phyloP scores from a whole-genome alignment of 2,113 vertebrate species.

The Corvus moneduloides region DNA sequence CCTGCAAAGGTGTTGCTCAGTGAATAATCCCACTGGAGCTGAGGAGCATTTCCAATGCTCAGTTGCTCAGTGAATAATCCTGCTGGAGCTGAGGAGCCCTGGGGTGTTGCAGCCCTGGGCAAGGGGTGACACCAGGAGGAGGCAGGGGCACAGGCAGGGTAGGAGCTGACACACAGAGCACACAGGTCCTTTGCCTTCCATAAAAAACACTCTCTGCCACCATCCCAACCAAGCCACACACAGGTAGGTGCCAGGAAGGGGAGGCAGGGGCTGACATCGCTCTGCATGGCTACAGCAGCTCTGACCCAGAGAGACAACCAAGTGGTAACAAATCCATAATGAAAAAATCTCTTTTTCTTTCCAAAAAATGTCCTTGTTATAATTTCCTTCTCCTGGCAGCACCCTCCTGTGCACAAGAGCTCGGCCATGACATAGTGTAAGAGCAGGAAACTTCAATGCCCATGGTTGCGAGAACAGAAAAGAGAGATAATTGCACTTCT shows the following conservation, averaged over 20 bases:
- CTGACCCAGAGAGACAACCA: neutral
- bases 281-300: neutral
- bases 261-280: neutral
- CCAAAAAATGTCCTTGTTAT: neutral
- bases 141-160: neutral
- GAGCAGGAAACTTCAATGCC: neutral
- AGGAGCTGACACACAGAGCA: neutral
- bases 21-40: accelerated
- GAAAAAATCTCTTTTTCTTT: neutral
- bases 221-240: accelerated
- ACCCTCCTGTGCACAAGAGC: neutral
- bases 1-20: neutral
- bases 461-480: neutral
- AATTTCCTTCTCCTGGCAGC: neutral
- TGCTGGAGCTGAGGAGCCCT: accelerated
- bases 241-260: neutral
- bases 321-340: neutral
- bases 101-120: neutral
- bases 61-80: neutral
- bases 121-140: neutral
- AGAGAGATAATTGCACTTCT: neutral
- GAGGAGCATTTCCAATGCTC: neutral
- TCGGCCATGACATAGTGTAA: neutral
- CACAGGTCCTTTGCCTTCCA: neutral
- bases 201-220: neutral